Evolutionary conservation across 2,113 vertebrate genomes (phyloP), one percentile per base, ranked within the genome.

Genomic region (Vireo altiloquus): DNA sequence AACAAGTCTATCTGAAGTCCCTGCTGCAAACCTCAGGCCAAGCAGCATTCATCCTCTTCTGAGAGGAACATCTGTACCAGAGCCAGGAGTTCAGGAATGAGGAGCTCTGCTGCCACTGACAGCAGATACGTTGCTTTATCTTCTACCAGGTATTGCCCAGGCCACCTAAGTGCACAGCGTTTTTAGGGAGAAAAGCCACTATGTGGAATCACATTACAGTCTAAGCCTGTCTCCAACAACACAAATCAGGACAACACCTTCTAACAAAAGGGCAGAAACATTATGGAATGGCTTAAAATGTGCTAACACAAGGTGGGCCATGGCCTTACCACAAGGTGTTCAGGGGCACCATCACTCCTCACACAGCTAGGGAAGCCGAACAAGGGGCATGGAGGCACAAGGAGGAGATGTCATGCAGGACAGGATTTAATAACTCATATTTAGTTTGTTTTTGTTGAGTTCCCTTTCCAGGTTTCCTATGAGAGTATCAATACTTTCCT

Each of bases 401-500:
- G 56, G 46, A 87, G 49, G 53, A 8, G 23, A 17, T 0, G 4
- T 47, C 39, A 5, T 3, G 39, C 47, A 56, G 53, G 81, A 50
- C 74, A 61, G 88, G 42, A 47, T 88, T 99, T 97, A 99, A 53
- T 98, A 99, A 82, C 98, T 98, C 52, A 98, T 97, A 35, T 98
- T 99, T 53, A 99, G 97, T 92, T 99, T 99, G 96, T 99, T 99
- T 97, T 99, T 99, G 97, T 99, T 99, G 82, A 99, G 99, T 95
- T 99, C 99, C 94, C 98, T 96, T 97, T 99, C 99, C 96, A 99
- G 97, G 97, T 99, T 99, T 96, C 99, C 99, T 94, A 99, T 99
- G 85, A 99, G 97, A 17, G 98, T 98, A 96, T 99, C 99, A 20
- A 99, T 99, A 94, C 99, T 99, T 97, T 99, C 99, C 97, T 99